Evolutionary conservation across 2,113 vertebrate species (phyloP), one percentile per base, ranked within the genome.

Genomic region (Todiramphus saurophagus): DNA sequence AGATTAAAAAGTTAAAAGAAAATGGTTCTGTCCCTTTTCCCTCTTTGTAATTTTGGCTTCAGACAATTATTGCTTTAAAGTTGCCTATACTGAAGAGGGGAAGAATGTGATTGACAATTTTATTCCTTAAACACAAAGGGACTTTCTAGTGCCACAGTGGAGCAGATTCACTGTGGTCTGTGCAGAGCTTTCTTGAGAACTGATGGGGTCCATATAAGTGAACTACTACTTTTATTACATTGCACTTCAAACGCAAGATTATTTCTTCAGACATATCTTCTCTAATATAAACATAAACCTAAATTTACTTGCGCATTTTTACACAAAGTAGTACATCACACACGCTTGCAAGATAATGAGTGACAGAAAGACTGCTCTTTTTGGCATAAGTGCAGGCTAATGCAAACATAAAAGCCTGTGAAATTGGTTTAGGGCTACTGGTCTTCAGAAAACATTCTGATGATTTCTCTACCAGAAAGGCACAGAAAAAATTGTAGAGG

Each of bases 51-150:
- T 88, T 94, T 58, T 48, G 8, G 2, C 66, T 94, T 94, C 87
- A 91, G 91, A 93, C 30, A 77, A 59, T 79, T 87, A 88, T 25
- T 83, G 37, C 55, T 93, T 93, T 90, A 59, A 89, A 90, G 59
- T 76, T 87, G 55, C 13, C 58, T 91, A 1, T 64, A 51, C 14
- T 68, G 81, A 94, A 79, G 37, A 78, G 33, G 24, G 31, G 17
- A 80, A 91, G 72, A 91, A 82, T 46, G 58, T 82, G 77, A 90
- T 56, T 85, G 91, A 85, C 81, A 94, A 2, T 35, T 70, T 83
- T 77, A 83, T 85, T 94, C 35, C 90, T 91, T 46, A 86, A 83
- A 77, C 56, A 89, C 94, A 95, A 33, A 53, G 68, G 50, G 15
- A 62, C 84, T 87, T 95, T 89, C 91, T 89, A 30, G 14, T 91